phyloP scores from a whole-genome alignment of 2,797 vertebrate genomes.

The Strix occidentalis region DNA sequence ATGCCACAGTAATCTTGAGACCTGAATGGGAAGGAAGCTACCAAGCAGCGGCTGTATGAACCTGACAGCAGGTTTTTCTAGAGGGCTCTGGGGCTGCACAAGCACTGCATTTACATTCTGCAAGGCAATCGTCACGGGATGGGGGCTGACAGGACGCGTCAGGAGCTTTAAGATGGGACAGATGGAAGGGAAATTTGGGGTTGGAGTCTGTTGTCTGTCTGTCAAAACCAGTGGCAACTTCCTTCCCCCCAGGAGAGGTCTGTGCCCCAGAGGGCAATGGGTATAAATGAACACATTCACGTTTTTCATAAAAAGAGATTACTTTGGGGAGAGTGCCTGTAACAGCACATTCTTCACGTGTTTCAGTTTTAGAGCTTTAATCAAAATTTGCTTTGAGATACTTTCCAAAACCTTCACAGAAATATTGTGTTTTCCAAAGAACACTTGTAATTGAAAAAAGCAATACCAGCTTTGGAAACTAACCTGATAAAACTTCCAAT shows the following conservation, averaged over 20 bases:
- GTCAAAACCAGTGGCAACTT: not conserved
- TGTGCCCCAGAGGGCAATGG: not conserved
- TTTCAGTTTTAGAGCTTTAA: constrained; percentile 1
- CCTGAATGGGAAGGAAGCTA: not conserved
- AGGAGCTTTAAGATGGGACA: not conserved
- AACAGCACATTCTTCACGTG: not conserved
- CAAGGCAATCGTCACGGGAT: not conserved
- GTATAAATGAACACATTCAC: not conserved
- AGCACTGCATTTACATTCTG: not conserved
- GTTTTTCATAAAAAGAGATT: not conserved
- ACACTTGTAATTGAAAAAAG: not conserved
- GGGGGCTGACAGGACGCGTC: not conserved
- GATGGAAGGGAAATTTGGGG: not conserved
- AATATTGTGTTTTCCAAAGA: constrained; percentile 18
- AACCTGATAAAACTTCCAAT: not conserved
- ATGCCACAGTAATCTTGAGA: not conserved
- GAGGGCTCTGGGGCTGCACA: not conserved
- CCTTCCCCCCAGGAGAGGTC: not conserved
- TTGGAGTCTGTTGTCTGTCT: not conserved
- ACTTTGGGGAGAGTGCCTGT: not conserved
- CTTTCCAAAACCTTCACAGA: not conserved
- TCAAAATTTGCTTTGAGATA: constrained; percentile 7
- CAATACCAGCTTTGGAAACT: not conserved
- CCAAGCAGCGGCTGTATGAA: not conserved
- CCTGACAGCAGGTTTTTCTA: not conserved